These are phyloP conservation scores for Thalassarche chlororhynchos DNA, from an alignment of 2,113 vertebrate genomes.

Conservation along the genomic window DNA sequence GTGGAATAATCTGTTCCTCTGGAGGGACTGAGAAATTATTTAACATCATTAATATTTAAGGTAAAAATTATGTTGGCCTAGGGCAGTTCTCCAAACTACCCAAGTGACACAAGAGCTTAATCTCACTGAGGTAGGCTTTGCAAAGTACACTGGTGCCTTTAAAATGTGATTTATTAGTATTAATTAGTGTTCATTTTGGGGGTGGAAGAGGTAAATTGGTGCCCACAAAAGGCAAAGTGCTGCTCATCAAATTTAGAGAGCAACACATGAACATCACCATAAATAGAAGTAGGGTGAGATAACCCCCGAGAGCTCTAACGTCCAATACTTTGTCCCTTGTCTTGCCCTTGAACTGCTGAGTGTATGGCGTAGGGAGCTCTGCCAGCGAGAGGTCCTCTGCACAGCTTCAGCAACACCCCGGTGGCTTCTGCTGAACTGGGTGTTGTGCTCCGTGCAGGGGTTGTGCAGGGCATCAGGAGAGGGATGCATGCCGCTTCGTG, in stretches of 20 bases:
- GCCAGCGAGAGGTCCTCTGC: background rate
- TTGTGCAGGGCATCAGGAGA: background rate
- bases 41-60: slow-evolving; percentile 13
- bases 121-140: background rate
- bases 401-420: background rate
- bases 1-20: background rate
- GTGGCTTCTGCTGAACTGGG: background rate
- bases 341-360: background rate
- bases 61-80: background rate
- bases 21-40: background rate
- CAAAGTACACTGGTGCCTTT: background rate
- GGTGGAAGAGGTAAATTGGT: background rate
- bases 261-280: background rate
- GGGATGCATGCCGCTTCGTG: background rate
- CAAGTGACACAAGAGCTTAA: background rate
- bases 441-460: background rate
- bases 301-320: background rate
- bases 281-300: background rate
- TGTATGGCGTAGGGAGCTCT: background rate
- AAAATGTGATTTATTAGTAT: background rate
- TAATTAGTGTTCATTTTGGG: background rate
- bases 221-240: background rate
- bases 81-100: background rate
- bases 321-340: background rate
- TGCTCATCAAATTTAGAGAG: background rate